Base-by-base conservation (phyloP, 2,888 invertebrate species). In the Epiperipatus broadwayi region DNA sequence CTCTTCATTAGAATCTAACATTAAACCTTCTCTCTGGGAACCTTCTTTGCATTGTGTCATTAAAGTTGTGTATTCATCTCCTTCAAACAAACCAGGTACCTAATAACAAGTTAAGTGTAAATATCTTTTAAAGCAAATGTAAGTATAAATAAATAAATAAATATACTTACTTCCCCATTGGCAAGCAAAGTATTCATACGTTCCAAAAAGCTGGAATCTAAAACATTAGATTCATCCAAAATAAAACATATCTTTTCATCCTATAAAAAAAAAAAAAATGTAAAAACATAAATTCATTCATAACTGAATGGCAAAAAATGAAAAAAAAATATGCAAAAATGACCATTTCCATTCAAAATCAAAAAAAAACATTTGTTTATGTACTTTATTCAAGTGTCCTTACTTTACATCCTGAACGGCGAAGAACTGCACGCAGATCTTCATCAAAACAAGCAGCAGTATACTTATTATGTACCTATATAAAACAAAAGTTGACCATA, bases 21-120 rank as follows among this genome's bases (percentile, higher is more conserved):
- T 97, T 30, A 91, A 67, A 3, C 97, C 97, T 63, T 95, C 93
- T 42, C 93, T 69, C 56, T 91, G 91, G 1, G 95, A 89, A 3
- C 95, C 95, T 64, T 97, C 97, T 60, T 97, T 97, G 60, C 97
- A 97, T 58, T 99, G 97, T 0, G 95, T 97, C 93, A 97, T 97
- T 41, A 99, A 65, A 0, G 95, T 93, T 2, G 93, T 89, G 57
- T 91, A 91, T 57, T 99, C 97, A 53, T 99, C 97, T 5, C 95
- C 70, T 56, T 64, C 60, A 53, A 65, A 64, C 49, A 66, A 49
- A 28, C 66, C 66, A 1, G 66, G 66, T 22, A 66, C 55, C 48
- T 48, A 34, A 18, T 28, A 12, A 21, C 15, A 14, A 16, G 16
- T 14, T 10, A 34, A 34, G 7, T 25, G 7, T 31, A 31, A n/a